These are phyloP conservation scores for Sycophila sp. DNA, from an alignment of 1,140 invertebrate genomes.

Conservation along the genomic window DNA sequence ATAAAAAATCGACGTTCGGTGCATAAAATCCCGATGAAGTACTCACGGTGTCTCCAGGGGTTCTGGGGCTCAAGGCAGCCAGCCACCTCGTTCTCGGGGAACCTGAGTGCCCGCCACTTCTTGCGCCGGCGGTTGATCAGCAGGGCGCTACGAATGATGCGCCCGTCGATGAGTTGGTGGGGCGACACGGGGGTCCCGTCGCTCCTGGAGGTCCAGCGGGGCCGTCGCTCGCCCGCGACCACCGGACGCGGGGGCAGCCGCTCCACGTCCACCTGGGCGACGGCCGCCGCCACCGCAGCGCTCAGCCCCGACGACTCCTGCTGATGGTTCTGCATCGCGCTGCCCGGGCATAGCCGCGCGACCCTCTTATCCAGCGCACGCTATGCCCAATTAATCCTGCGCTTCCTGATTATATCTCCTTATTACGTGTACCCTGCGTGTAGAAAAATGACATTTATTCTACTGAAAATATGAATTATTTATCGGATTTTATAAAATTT, in stretches of 20 bases:
- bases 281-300: not conserved
- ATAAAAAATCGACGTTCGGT: too few species aligned
- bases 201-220: slow-evolving; percentile 19
- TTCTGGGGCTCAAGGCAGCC: slow-evolving; percentile 21
- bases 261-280: slow-evolving; percentile 31
- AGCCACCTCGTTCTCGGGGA: slow-evolving; percentile 9
- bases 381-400: too few species aligned
- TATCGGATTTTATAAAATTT: too few species aligned
- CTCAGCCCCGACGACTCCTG: not conserved
- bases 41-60: slow-evolving; percentile 38
- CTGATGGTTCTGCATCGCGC: too few species aligned
- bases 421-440: too few species aligned
- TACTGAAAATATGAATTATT: too few species aligned
- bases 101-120: not conserved
- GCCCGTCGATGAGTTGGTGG: slow-evolving; percentile 28
- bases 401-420: too few species aligned
- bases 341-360: too few species aligned
- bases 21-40: too few species aligned
- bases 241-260: slow-evolving; percentile 19
- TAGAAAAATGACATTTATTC: too few species aligned
- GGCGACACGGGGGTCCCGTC: slow-evolving; percentile 13
- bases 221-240: not conserved
- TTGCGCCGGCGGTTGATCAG: slow-evolving; percentile 9
- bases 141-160: slow-evolving; percentile 26
- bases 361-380: too few species aligned